These are phyloP conservation scores for Lasioglossum vierecki DNA, from an alignment of 2,888 invertebrate genomes.

Conservation along the genomic window DNA sequence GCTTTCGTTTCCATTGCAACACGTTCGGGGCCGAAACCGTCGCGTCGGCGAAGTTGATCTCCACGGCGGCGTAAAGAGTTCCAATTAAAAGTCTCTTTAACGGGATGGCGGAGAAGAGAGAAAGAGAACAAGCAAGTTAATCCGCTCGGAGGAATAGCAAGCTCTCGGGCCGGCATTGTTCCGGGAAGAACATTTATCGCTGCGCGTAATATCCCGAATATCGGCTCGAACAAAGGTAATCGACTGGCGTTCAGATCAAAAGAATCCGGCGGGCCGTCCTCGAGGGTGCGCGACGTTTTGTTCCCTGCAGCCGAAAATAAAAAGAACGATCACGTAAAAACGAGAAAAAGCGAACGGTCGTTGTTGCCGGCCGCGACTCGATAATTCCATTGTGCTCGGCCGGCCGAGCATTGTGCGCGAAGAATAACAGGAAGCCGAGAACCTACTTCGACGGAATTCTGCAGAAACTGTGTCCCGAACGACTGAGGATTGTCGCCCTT, in stretches of 20 bases:
- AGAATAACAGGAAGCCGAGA: slow-evolving; percentile 7
- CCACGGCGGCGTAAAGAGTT: slow-evolving; percentile 31
- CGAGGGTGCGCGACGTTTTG: background rate
- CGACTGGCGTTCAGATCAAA: slow-evolving; percentile 35
- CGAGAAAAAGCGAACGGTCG: background rate
- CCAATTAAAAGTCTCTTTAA: slow-evolving; percentile 53
- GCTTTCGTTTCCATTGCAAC: background rate
- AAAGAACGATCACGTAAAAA: background rate
- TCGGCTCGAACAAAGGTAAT: slow-evolving; percentile 46
- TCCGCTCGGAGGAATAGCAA: slow-evolving; percentile 32
- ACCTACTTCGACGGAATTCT: background rate
- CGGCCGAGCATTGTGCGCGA: background rate
- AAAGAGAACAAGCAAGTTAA: slow-evolving; percentile 33
- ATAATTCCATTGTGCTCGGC: slow-evolving; percentile 43
- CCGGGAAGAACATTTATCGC: slow-evolving; percentile 42
- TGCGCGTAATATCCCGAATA: slow-evolving; percentile 49
- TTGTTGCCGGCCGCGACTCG: slow-evolving; percentile 9
- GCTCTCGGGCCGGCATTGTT: slow-evolving; percentile 39
- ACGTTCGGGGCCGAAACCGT: background rate
- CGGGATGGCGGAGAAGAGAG: background rate
- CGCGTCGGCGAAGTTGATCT: slow-evolving; percentile 2
- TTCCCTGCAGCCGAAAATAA: slow-evolving; percentile 1
- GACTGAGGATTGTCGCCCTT: background rate
- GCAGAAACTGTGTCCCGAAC: background rate
- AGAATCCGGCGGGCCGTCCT: background rate